phyloP scores from a whole-genome alignment of 2,113 vertebrate genomes.

The Sylvietta virens region DNA sequence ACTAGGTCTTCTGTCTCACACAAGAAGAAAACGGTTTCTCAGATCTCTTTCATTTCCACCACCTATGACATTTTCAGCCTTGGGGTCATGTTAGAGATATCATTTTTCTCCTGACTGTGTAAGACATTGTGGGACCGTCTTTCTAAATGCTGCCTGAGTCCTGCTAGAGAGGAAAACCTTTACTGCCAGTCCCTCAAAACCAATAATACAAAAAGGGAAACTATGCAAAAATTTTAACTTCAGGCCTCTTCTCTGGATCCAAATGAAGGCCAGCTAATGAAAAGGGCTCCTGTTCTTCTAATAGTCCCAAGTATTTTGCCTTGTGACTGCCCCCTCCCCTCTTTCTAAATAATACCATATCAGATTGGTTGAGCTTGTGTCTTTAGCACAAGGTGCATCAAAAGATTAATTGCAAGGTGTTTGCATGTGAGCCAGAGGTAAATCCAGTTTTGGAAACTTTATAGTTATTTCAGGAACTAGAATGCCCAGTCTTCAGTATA shows the following conservation, averaged over 20 bases:
- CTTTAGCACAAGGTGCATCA: neutral
- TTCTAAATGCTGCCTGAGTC: neutral
- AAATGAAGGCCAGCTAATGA: neutral
- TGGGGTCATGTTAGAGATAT: rapidly evolving
- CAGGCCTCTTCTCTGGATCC: neutral
- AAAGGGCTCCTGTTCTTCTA: neutral
- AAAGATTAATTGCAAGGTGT: neutral
- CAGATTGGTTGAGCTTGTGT: neutral
- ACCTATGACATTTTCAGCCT: neutral
- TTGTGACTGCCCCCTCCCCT: neutral
- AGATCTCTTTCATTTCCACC: neutral
- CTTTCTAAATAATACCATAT: neutral
- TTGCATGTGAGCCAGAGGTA: neutral
- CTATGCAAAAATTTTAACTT: neutral
- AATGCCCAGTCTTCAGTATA: neutral
- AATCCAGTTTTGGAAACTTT: neutral
- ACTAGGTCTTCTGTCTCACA: neutral
- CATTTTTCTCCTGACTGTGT: neutral
- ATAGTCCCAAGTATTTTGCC: neutral
- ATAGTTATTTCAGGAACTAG: neutral
- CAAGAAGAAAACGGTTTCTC: neutral
- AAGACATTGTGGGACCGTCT: neutral
- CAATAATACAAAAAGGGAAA: neutral
- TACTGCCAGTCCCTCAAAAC: neutral
- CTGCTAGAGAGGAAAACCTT: neutral